Evolutionary conservation across 2,797 vertebrate genomes (phyloP), one percentile per base, ranked within the genome.

Genomic region (Caiman crocodilus): DNA sequence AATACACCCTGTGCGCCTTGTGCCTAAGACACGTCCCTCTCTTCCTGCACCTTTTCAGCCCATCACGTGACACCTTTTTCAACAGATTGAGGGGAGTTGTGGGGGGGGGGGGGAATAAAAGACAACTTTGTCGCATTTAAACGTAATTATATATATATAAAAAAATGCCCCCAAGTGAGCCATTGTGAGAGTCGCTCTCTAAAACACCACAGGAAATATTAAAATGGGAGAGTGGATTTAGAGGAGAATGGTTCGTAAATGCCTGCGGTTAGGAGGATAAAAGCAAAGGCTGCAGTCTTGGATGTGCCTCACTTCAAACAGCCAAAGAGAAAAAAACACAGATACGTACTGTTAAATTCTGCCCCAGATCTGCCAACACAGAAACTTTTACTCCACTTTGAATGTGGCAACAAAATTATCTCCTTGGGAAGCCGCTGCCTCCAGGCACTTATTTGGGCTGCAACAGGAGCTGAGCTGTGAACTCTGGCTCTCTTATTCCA

Each of bases 231-330:
- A 91, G 78, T 61, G 4, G 79, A 88, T 92, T 94, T 90, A 90
- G 94, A 95, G 92, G 82, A 95, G 93, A 94, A 30, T 18, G 59
- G 92, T 77, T 95, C 65, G 20, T 58, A 78, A 81, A 78, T 0
- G 90, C 95, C 97, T 95, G 94, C 20, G 83, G 96, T 92, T 97
- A 97, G 87, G 84, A 1, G 30, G 89, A 61, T 96, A 91, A 96
- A 96, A 95, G 95, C 94, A 59, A 4, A 79, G 92, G 84, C 95
- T 90, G 83, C 30, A 21, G 90, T 84, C 84, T 94, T 94, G 94
- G 79, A 85, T 74, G 88, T 92, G 92, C 90, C 91, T 96, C 94
- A 30, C 94, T 96, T 97, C 95, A 97, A 92, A 82, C 2, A 0
- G 80, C 35, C 3, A 2, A 0, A 76, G 55, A 85, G 76, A 32